Evolutionary conservation across 1,140 invertebrate genomes (phyloP), one percentile per base, ranked within the genome.

Genomic region (Megathymus violae): DNA sequence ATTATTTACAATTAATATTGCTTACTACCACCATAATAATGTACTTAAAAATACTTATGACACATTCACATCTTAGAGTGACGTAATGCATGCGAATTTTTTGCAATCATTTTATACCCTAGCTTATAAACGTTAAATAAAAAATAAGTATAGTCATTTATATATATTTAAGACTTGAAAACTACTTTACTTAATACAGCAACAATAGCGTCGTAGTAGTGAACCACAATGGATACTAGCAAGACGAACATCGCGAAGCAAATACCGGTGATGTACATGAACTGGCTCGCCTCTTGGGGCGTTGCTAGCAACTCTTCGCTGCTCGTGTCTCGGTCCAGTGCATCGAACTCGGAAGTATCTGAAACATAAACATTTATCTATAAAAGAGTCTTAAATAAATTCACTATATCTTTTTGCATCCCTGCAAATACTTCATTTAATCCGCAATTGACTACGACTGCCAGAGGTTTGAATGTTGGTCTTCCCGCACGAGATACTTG

Each of bases 281-380:
- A 86, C 62, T 92, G 90, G 79, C 92, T 93, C 2, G 88, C 88
- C 81, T 92, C 92, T 59, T 89, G 89, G 1, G 91, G 90, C 1
- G 91, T 92, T 61, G 82, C 84, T 38, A 91, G 71, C 36, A 85
- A 84, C 76, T 89, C 91, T 71, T 85, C 92, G 64, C 79, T 91
- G 68, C 92, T 92, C 1, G 80, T 69, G 65, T 93, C 92, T 10
- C 92, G 78, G 50, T 93, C 92, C 69, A 94, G 90, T n/a, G 91
- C 92, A 59, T 94, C 94, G 79, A 94, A 94, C 77, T 94, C 93
- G 9, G 92, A 91, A 22, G 94, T 93, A 92, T 95, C 94, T 94
- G 78, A 47, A 84, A 85, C 67, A 19, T 52, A 56, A 50, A 67
- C n/a, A n/a, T n/a, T n/a, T n/a, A n/a, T n/a, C n/a, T n/a, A n/a